Percentiles rank a stretch among this genome's conserved stretches.
Evolutionary conservation across 2,113 vertebrate species (phyloP).

Genomic region (Pholis gunnellus): DNA sequence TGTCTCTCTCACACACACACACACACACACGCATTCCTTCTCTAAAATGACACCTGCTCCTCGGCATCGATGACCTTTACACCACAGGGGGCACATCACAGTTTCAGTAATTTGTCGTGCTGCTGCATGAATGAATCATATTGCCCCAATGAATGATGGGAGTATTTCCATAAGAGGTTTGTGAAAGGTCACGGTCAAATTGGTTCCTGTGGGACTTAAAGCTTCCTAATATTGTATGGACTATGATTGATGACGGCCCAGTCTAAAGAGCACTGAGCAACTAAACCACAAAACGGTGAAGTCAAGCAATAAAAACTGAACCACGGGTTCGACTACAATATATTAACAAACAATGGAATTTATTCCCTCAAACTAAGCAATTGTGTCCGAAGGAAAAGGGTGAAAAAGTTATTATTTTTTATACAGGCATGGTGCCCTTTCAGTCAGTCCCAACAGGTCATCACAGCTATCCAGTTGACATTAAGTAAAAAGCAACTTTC

Average conservation of each 20-base stretch:
- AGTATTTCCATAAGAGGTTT: conserved; percentile 49
- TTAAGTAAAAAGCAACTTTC: neutral
- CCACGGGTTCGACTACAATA: neutral
- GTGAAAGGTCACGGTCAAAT: conserved; percentile 63
- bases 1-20: conserved; percentile 1
- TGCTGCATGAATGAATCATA: conserved; percentile 27
- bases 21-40: neutral
- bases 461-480: neutral
- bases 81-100: conserved; percentile 26
- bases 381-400: neutral
- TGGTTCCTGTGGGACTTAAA: conserved; percentile 49
- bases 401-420: conserved; percentile 1
- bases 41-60: conserved; percentile 22
- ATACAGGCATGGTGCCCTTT: neutral
- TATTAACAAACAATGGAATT: neutral
- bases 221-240: conserved; percentile 9
- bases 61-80: conserved; percentile 19
- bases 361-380: neutral
- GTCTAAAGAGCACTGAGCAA: conserved; percentile 1
- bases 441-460: neutral
- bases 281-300: neutral
- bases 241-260: conserved; percentile 35
- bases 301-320: neutral
- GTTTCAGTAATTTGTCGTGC: conserved; percentile 5
- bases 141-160: conserved; percentile 34